Evolutionary conservation across 2,888 invertebrate genomes (phyloP).

Genomic region (Morpho achilles): DNA sequence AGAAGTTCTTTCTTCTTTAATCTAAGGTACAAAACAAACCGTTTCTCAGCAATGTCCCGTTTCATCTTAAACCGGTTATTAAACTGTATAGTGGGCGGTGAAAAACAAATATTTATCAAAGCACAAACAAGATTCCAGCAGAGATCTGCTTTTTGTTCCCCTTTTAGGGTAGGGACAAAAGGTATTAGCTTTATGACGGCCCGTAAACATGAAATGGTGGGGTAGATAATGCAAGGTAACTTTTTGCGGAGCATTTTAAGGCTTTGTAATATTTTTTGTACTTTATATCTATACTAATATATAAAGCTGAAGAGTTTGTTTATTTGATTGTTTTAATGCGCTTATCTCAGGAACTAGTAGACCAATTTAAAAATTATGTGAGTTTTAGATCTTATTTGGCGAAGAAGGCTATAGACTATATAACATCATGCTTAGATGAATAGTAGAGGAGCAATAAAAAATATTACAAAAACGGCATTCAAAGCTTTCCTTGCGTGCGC

Average conservation of each 20-base stretch:
- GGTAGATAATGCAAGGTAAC: constrained; percentile 22
- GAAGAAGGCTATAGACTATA: too few species aligned
- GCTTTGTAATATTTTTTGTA: constrained; percentile 5
- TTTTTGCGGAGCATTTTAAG: constrained; percentile 5
- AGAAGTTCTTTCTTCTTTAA: too few species aligned
- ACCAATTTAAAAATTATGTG: too few species aligned
- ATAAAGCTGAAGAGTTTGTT: too few species aligned
- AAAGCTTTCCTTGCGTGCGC: too few species aligned
- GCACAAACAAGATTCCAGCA: constrained; percentile 21
- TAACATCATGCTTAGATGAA: too few species aligned
- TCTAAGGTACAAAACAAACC: not conserved
- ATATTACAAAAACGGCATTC: too few species aligned
- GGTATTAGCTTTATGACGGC: constrained; percentile 29
- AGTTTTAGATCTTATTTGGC: too few species aligned
- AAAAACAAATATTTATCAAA: constrained; percentile 22
- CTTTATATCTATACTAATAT: not conserved
- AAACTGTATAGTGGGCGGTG: constrained; percentile 9
- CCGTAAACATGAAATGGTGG: constrained; percentile 27
- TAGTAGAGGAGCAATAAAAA: too few species aligned
- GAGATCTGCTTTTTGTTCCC: constrained; percentile 19
- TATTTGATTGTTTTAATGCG: too few species aligned
- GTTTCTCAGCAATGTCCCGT: constrained; percentile 3
- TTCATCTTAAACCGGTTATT: constrained; percentile 11
- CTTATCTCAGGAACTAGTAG: too few species aligned
- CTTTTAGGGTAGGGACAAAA: constrained; percentile 18